Conservation (phyloP, 2,888 invertebrate species). For the Sussaba pulchella region DNA sequence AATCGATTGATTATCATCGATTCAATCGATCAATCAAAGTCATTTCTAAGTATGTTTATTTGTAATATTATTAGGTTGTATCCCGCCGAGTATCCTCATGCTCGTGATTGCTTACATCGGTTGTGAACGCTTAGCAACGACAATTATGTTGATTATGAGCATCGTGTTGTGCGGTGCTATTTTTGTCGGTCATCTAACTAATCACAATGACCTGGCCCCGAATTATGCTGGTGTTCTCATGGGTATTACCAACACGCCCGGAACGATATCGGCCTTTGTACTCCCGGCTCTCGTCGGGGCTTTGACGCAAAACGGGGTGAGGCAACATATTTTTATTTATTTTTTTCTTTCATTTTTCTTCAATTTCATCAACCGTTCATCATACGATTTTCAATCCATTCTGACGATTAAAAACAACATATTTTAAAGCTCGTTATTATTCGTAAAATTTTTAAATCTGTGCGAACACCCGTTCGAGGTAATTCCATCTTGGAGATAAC, state of each 20-base stretch:
- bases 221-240: constrained; percentile 82
- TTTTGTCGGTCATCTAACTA: constrained; percentile 81
- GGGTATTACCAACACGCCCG: constrained; percentile 83
- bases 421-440: too few species aligned
- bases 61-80: constrained; percentile 77
- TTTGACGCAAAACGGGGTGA: constrained; percentile 77
- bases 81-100: constrained; percentile 78
- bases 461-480: too few species aligned
- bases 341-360: too few species aligned
- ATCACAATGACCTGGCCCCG: constrained; percentile 82
- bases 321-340: constrained; percentile 40
- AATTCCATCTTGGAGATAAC: too few species aligned
- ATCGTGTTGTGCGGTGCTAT: constrained; percentile 79
- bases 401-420: too few species aligned
- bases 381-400: background rate
- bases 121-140: constrained; percentile 74
- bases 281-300: constrained; percentile 79
- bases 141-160: constrained; percentile 75
- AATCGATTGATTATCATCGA: too few species aligned
- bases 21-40: too few species aligned
- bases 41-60: too few species aligned
- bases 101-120: constrained; percentile 78
- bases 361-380: too few species aligned
- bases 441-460: too few species aligned
- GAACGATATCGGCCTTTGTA: constrained; percentile 81